Conservation (phyloP, 2,113 vertebrate genomes). For the Elephas maximus region DNA sequence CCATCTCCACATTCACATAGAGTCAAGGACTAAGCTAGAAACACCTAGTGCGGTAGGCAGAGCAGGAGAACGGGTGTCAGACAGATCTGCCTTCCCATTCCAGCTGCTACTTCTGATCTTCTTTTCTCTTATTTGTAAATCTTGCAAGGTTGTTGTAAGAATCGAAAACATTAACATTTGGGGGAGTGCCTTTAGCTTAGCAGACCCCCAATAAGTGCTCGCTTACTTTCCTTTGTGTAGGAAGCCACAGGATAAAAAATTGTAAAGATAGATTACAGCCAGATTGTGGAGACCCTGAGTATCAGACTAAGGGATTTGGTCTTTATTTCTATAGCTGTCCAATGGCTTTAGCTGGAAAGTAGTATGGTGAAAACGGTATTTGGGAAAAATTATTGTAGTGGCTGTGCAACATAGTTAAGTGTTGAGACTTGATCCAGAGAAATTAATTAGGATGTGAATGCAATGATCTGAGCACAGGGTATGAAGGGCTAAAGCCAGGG, state of each 20-base stretch:
- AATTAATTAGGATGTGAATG: neutral
- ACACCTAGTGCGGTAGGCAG: neutral
- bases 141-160: neutral
- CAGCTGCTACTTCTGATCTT: neutral
- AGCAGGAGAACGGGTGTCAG: too few species aligned
- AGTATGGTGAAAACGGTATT: neutral
- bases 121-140: neutral
- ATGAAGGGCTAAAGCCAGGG: neutral
- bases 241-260: neutral
- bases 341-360: neutral
- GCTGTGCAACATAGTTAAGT: neutral
- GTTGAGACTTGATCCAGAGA: neutral
- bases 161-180: neutral
- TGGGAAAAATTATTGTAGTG: neutral
- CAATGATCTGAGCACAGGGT: neutral
- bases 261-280: neutral
- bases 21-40: neutral
- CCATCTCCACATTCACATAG: neutral
- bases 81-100: neutral
- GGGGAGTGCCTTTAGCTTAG: neutral
- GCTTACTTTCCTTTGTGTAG: neutral
- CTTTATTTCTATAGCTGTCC: neutral
- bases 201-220: neutral
- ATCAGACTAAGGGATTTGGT: neutral
- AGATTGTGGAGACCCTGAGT: neutral